Conservation (phyloP, 2,113 vertebrate species). For the Reinhardtius hippoglossoides region DNA sequence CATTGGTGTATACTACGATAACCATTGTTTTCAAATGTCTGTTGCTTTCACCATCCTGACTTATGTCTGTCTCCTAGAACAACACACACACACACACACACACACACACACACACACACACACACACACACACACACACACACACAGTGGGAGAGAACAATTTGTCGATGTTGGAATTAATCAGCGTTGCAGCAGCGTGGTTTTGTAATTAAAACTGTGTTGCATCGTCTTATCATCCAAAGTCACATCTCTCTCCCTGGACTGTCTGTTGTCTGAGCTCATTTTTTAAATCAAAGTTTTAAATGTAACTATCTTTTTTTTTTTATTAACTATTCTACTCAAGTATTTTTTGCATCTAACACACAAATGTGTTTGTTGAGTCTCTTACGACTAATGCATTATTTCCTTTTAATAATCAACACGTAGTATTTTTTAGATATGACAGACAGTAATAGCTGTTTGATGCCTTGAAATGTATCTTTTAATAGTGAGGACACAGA, state of each 20-base stretch:
- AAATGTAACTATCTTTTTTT: not conserved
- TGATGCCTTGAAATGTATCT: not conserved
- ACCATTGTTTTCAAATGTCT: no score
- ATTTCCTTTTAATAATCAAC: no score
- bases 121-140: not conserved
- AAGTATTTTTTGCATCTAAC: no score
- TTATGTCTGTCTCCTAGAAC: not conserved
- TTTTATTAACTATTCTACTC: not conserved
- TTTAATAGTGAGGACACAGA: not conserved
- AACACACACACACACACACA: not conserved
- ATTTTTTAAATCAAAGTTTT: not conserved
- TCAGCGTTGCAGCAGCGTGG: conserved; percentile 2
- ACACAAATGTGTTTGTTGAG: not conserved
- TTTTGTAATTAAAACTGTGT: conserved; percentile 31
- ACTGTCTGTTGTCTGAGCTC: not conserved
- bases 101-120: not conserved
- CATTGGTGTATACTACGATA: no score
- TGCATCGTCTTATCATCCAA: conserved; percentile 22
- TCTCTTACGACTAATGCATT: not conserved
- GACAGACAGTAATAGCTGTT: not conserved
- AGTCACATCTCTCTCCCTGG: not conserved
- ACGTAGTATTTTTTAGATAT: not conserved
- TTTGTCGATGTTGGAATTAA: conserved; percentile 24
- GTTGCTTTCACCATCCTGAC: no score
- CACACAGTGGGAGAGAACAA: not conserved